Evolutionary conservation across 2,797 vertebrate species (phyloP).

Genomic region (Atherinosoma microstoma): DNA sequence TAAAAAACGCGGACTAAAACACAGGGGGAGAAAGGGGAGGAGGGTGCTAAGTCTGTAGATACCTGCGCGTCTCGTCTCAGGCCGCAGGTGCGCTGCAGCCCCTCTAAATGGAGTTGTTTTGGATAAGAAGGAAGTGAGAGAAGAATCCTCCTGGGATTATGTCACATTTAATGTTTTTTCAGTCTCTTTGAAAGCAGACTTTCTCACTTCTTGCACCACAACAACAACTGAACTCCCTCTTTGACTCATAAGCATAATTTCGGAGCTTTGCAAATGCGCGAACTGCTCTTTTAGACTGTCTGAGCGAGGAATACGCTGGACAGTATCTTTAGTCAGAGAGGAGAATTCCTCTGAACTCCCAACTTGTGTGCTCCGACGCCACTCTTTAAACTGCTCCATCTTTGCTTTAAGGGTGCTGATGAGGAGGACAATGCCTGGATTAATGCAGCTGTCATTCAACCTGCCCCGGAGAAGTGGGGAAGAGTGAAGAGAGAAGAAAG

Average conservation of each 20-base stretch:
- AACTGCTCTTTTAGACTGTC: constrained; percentile 35
- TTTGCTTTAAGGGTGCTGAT: constrained; percentile 23
- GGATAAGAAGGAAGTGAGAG: constrained; percentile 28
- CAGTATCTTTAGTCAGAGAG: neutral
- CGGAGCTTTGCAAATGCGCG: constrained; percentile 6
- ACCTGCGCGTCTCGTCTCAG: constrained; percentile 56
- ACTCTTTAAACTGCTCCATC: neutral
- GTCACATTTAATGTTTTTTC: constrained; percentile 13
- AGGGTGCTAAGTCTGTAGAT: constrained; percentile 47
- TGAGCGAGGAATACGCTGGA: constrained; percentile 46
- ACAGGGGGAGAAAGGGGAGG: constrained; percentile 11
- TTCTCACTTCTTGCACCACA: constrained; percentile 9
- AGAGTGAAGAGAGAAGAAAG: constrained; percentile 56
- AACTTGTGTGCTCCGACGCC: constrained; percentile 28
- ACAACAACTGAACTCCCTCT: constrained; percentile 6
- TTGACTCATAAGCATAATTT: neutral
- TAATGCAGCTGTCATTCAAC: constrained; percentile 62
- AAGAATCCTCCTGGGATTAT: constrained; percentile 58
- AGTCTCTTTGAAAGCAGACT: constrained; percentile 27
- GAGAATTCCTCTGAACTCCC: constrained; percentile 32
- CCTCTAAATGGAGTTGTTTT: constrained; percentile 39
- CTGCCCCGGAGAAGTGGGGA: constrained; percentile 45
- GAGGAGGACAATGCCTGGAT: constrained; percentile 78
- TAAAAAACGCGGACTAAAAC: constrained; percentile 41
- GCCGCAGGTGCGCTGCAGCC: constrained; percentile 69